Base-by-base conservation (phyloP, 2,797 vertebrate species). In the Alcedo atthis region DNA sequence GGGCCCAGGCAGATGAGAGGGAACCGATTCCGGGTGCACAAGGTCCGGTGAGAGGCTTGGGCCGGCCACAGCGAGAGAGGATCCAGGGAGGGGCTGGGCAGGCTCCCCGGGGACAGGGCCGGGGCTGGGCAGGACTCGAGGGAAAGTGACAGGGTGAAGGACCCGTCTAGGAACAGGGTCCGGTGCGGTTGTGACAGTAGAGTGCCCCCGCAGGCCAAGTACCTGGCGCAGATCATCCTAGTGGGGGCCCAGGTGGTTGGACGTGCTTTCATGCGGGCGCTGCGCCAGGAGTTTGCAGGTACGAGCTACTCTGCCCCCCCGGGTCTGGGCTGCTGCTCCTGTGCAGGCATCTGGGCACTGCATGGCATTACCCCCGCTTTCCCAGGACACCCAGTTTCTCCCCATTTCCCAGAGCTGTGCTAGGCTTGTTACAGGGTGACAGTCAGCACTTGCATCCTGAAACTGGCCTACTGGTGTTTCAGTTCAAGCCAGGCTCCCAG, bases 181-280 rank as follows among this genome's bases (percentile, higher is more conserved):
- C 13, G 6, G 3, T 26, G n/a, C 16, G 33, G 69, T 76, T 21
- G 54, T 87, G 80, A 92, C 87, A 40, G 82, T 20, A 18, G n/a
- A 6, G 9, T 88, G 77, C 91, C 84, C 78, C 73, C 59, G 16
- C 96, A 99, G 99, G 99, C 99, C 58, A 99, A 97, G 94, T 99
- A 99, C 97, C 98, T 99, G 46, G 99, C 98, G 9, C 99, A 99
- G 98, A 99, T 99, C 94, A 95, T 99, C 9, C 98, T 99, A 89
- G 98, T 99, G 98, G 99, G 99, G 9, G 98, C 93, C 4, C 99
- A 99, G 97, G 99, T 99, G 96, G 98, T 99, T 69, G 99, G 99
- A 68, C 97, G 99, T 79, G 99, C 99, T 13, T 99, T 99, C 58
- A 98, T 99, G 25, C 98, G 98, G 28, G 99, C 99, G 8, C 95